phyloP scores from a whole-genome alignment of 2,888 invertebrate species.

The Chesias legatella region DNA sequence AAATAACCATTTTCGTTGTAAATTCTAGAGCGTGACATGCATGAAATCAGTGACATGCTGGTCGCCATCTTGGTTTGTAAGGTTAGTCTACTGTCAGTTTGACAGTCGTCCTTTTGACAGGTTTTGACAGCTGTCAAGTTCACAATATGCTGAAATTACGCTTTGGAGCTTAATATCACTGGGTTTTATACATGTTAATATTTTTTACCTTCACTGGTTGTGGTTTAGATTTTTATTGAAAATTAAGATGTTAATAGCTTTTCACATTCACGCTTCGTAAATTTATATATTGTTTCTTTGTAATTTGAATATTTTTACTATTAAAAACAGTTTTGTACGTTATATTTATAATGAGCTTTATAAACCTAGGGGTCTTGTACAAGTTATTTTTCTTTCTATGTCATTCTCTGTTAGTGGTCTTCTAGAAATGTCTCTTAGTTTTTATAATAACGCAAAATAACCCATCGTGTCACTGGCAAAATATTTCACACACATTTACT shows the following conservation, averaged over 20 bases:
- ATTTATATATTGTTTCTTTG: background rate
- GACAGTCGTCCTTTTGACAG: constrained; percentile 37
- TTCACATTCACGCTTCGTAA: constrained; percentile 2
- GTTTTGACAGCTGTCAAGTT: constrained; percentile 38
- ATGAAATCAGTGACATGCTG: constrained; percentile 64
- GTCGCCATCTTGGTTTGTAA: constrained; percentile 67
- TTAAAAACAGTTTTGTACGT: no score
- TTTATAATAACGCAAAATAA: background rate
- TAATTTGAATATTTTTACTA: background rate
- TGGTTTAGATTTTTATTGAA: background rate
- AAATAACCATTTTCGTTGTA: constrained; percentile 37
- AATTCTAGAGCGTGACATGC: constrained; percentile 78
- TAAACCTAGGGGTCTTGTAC: no score
- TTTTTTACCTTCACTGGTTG: no score
- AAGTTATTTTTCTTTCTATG: no score
- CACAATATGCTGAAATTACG: constrained; percentile 17
- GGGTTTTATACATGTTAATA: no score
- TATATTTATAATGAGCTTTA: no score
- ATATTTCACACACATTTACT: no score
- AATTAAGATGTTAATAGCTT: background rate
- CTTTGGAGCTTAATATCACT: no score
- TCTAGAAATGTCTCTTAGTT: background rate
- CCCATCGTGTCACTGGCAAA: no score
- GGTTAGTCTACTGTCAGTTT: constrained; percentile 65
- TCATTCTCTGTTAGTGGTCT: no score